phyloP scores from a whole-genome alignment of 2,113 vertebrate species.

The Elaphurus davidianus region DNA sequence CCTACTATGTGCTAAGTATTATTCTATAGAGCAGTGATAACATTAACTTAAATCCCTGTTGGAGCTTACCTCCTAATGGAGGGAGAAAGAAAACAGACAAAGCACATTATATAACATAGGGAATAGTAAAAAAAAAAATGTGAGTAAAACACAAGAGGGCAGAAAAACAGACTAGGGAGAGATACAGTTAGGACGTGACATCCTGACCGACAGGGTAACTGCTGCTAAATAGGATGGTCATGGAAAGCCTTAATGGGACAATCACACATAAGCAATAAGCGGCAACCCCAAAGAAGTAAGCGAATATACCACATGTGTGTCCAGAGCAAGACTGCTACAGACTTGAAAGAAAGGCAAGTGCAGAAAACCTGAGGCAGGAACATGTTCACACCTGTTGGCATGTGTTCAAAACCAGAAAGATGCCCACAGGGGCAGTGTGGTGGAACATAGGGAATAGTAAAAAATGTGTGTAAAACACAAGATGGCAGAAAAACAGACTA shows the following conservation, averaged over 20 bases:
- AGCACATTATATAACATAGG: background rate
- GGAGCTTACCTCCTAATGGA: background rate
- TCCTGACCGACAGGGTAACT: background rate
- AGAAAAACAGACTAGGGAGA: background rate
- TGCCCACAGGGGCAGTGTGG: background rate
- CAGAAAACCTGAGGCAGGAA: background rate
- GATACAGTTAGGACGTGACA: background rate
- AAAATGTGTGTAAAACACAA: background rate
- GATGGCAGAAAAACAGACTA: background rate
- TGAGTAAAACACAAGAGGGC: background rate
- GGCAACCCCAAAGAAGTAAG: background rate
- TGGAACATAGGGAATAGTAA: background rate
- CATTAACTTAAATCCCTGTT: background rate
- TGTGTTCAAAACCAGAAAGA: background rate
- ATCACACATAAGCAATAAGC: background rate
- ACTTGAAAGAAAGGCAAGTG: background rate
- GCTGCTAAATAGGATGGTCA: background rate
- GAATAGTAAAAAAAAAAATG: background rate
- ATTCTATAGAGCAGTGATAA: background rate
- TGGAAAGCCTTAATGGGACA: background rate
- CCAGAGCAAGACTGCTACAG: background rate
- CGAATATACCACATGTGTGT: background rate
- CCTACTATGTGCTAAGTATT: background rate
- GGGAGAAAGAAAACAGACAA: background rate
- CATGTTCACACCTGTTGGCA: too few relatives aligned